Conservation (phyloP, 2,888 invertebrate genomes). For the Chironomus riparius region DNA sequence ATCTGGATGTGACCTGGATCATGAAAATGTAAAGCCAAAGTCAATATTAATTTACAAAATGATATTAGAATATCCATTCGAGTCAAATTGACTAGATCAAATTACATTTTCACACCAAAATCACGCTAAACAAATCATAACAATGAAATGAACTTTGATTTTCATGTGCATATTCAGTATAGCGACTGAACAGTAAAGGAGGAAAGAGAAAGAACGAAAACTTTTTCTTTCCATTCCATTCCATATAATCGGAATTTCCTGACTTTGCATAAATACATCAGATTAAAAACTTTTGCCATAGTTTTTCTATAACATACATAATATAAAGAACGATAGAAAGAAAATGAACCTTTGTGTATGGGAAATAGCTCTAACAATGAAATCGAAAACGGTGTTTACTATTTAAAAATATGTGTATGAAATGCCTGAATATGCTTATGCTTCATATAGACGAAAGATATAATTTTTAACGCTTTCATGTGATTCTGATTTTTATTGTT, state of each 20-base stretch:
- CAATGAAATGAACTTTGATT: neutral
- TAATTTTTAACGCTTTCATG: neutral
- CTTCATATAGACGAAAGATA: neutral
- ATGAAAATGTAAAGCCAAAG: too few relatives aligned
- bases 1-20: too few relatives aligned
- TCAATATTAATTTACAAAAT: too few relatives aligned
- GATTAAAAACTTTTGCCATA: constrained; percentile 27
- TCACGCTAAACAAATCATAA: neutral
- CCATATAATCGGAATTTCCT: constrained; percentile 22
- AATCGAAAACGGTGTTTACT: constrained; percentile 14
- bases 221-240: neutral
- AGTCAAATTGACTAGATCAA: too few relatives aligned
- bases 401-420: neutral
- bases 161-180: neutral
- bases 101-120: too few relatives aligned
- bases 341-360: neutral
- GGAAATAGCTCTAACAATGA: constrained; percentile 10
- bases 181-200: neutral
- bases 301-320: constrained; percentile 1
- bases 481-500: neutral
- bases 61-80: too few relatives aligned
- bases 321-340: neutral
- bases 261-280: constrained; percentile 24
- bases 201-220: neutral
- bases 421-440: neutral